These are phyloP conservation scores for Lasioglossum leucozonium DNA, from an alignment of 2,888 invertebrate species.

Conservation along the genomic window DNA sequence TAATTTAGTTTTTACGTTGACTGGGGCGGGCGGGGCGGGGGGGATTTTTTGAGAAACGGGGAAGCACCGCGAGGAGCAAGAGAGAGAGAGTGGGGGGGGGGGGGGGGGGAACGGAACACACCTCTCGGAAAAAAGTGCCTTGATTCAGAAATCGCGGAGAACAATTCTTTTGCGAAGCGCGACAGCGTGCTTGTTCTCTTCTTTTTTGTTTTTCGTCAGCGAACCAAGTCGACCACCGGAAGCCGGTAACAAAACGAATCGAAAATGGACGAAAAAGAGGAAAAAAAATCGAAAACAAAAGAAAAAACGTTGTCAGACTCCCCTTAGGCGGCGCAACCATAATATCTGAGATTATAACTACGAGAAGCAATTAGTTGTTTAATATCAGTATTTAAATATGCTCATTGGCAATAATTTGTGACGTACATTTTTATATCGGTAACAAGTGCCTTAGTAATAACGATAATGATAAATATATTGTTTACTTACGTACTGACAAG, in stretches of 20 bases:
- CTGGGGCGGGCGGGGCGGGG: not conserved
- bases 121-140: conserved; percentile 35
- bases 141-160: conserved; percentile 14
- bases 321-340: conserved; percentile 67
- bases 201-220: conserved; percentile 17
- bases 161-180: conserved; percentile 24
- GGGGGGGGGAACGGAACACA: not conserved
- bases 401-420: conserved; percentile 83
- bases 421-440: conserved; percentile 84
- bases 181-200: not conserved
- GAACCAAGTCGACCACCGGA: conserved; percentile 28
- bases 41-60: not conserved
- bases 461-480: conserved; percentile 83
- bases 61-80: not conserved
- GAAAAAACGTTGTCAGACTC: conserved; percentile 33
- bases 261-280: not conserved
- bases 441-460: conserved; percentile 84
- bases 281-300: conserved; percentile 21
- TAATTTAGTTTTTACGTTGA: conserved; percentile 68
- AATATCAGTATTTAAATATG: conserved; percentile 84
- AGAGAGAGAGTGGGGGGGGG: no score
- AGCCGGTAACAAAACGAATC: not conserved
- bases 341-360: conserved; percentile 77
- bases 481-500: conserved; percentile 81
- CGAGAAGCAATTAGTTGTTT: conserved; percentile 80